Evolutionary conservation across 2,888 invertebrate species (phyloP), one percentile per base, ranked within the genome.

Genomic region (Eupithecia centaureata): DNA sequence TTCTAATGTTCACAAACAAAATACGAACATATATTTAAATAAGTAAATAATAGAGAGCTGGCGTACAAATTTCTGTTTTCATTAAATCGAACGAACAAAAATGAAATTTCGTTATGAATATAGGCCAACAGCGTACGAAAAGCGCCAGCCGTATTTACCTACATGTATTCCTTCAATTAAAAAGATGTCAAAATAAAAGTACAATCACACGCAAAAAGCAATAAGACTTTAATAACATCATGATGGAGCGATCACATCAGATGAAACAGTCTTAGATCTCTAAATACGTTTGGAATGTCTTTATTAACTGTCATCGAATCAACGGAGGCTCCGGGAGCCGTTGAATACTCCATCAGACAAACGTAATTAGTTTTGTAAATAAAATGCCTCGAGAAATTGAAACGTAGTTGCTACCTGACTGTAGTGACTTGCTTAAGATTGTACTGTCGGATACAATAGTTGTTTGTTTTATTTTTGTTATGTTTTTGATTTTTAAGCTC

Each of bases 311-410:
- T 90, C 92, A 89, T 84, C 86, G 83, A 89, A 91, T 91, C 88
- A 88, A 89, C 84, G 79, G 84, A 81, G 82, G 84, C 86, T 81
- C 82, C 87, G 85, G 88, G 86, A 89, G 91, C 89, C 87, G 87
- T 87, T 88, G 89, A 90, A 89, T 89, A 91, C 85, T 80, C 89
- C 84, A 92, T 92, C 92, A 91, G 89, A 90, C 90, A 92, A 89
- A 92, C 89, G 90, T 93, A 92, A 93, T 93, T 93, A 93, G 90
- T 93, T 93, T 93, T 92, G 90, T 93, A 92, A 91, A 93, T 93
- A 92, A 92, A 92, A 92, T 92, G 88, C 91, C 89, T 88, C 85
- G 84, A 89, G 90, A 91, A 91, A 93, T 92, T 93, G 92, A 93
- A 93, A 91, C 92, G 91, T 90, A 86, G 47, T 47, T 47, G 79